Evolutionary conservation across 2,888 invertebrate genomes (phyloP).

Genomic region (Biston stratarius): DNA sequence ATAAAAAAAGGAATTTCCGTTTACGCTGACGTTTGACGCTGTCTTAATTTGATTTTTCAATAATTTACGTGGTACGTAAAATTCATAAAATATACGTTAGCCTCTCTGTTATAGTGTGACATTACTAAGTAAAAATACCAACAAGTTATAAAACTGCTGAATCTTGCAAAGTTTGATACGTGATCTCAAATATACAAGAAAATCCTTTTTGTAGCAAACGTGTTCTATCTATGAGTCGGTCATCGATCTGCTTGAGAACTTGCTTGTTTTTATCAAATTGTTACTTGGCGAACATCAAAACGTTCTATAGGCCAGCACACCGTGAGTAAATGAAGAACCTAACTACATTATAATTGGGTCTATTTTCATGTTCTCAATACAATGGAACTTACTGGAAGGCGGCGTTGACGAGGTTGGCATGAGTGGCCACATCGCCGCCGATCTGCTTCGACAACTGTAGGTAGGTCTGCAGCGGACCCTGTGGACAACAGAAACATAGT

Average conservation of each 20-base stretch:
- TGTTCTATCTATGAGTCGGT: constrained; percentile 11
- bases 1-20: no score
- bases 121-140: not conserved
- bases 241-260: constrained; percentile 1
- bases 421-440: constrained; percentile 93
- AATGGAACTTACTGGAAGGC: constrained; percentile 92
- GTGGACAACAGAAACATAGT: constrained; percentile 49
- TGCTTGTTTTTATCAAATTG: not conserved
- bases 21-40: no score
- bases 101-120: not conserved
- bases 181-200: constrained; percentile 2
- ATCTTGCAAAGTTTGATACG: constrained; percentile 2
- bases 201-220: constrained; percentile 5
- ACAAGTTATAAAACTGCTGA: constrained; percentile 5
- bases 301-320: not conserved
- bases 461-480: constrained; percentile 92
- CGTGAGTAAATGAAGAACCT: not conserved
- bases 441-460: constrained; percentile 92
- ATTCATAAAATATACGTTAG: no score
- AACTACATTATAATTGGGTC: not conserved
- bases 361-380: not conserved
- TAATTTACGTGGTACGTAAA: no score
- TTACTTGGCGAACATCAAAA: not conserved
- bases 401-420: constrained; percentile 92
- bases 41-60: no score